Base-by-base conservation (phyloP, 2,888 invertebrate genomes). In the Ornithoptera alexandrae region DNA sequence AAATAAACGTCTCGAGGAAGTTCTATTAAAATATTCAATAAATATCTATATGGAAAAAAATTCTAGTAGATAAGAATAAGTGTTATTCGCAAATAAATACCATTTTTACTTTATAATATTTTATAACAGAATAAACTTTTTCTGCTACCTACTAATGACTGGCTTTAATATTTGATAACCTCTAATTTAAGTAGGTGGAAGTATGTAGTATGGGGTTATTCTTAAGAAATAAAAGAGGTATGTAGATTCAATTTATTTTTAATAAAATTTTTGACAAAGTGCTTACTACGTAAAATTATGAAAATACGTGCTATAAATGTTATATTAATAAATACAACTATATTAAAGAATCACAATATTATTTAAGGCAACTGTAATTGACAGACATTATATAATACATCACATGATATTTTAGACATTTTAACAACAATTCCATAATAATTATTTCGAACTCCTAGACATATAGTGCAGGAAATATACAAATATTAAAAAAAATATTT, bases 321-420 rank as follows among this genome's bases (percentile, higher is more conserved):
- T 58, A 56, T 63, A 71, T 67, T 70, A 82, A 89, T 87, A 88
- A 87, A 88, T 88, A 87, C 80, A 84, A 72, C 78, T 81, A 74
- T 81, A 77, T 79, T 78, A 75, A 78, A 76, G 79, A 83, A 87
- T 88, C 88, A 89, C 88, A 88, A 84, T 81, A 77, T 81, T 74
- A 77, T 82, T 78, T 75, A 88, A 88, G 86, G 86, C 87, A 84
- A 82, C 78, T 74, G 74, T 69, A 70, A 71, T 66, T 59, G 60
- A 71, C 56, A 57, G 70, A 62, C 12, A 53, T 50, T 1, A 50
- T n/a, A n/a, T 53, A n/a, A 65, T 10, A 69, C 53, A 65, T 65
- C 18, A 50, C 58, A 66, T 30, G 20, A 15, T 4, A 22, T 50
- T 50, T 62, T 50, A 18, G 18, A 2, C 20, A 61, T 67, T 17